Conservation (phyloP, 1,140 invertebrate genomes). For the Aphelinus atriplicis region DNA sequence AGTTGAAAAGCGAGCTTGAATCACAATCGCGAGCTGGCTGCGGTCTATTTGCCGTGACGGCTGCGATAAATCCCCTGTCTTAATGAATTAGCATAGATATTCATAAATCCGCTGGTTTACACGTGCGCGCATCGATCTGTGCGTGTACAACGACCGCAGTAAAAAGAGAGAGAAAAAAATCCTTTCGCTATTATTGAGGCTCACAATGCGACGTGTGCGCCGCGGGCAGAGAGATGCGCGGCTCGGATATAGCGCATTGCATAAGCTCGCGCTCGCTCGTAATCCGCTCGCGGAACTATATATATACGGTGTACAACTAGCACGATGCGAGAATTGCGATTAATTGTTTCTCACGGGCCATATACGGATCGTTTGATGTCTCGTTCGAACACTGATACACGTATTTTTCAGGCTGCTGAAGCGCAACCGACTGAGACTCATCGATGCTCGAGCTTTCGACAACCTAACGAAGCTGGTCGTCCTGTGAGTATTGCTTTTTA, state of each 20-base stretch:
- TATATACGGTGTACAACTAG: no score
- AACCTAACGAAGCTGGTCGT: slow-evolving; percentile 74
- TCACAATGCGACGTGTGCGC: no score
- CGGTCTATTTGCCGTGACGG: no score
- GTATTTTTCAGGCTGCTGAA: slow-evolving; percentile 70
- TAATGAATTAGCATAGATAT: slow-evolving; percentile 16
- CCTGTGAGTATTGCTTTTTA: slow-evolving; percentile 72
- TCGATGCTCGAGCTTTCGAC: slow-evolving; percentile 73
- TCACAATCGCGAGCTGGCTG: no score
- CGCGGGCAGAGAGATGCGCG: no score
- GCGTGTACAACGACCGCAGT: not conserved
- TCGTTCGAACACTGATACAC: no score
- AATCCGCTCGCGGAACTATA: no score
- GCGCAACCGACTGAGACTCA: slow-evolving; percentile 73
- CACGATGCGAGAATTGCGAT: no score
- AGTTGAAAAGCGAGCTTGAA: no score
- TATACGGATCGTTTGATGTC: no score
- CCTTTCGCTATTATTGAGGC: no score
- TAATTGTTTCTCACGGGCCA: no score
- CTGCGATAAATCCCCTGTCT: not conserved
- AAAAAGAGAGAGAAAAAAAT: not conserved
- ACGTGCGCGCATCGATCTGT: not conserved
- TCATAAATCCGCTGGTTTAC: slow-evolving; percentile 25
- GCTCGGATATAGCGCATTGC: not conserved
- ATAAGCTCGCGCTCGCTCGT: not conserved